Conservation (phyloP, 37 sponge, comb jelly and placozoan genomes). For the Hormiphora californensis region DNA sequence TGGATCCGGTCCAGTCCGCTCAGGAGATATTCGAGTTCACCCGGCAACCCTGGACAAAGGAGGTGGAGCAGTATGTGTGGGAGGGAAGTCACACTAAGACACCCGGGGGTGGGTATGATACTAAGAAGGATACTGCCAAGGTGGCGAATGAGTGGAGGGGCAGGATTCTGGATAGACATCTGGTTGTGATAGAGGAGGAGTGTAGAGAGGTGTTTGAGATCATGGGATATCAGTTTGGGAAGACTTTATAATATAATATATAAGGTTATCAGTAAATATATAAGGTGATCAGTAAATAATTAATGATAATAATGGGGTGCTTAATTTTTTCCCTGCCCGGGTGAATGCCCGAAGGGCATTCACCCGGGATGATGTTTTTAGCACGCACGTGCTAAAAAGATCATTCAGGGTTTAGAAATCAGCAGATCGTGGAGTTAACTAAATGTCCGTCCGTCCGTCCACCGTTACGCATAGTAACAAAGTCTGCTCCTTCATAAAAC, state of each 20-base stretch:
- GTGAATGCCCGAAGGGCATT: no score
- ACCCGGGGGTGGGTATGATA: not conserved
- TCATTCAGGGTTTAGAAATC: no score
- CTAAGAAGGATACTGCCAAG: not conserved
- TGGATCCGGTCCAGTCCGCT: not conserved
- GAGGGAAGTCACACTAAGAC: not conserved
- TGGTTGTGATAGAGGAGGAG: not conserved
- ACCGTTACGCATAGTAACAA: no score
- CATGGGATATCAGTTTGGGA: not conserved
- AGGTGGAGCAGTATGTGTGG: conserved; percentile 9
- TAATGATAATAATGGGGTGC: no score
- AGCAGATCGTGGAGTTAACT: no score
- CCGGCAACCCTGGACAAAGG: not conserved
- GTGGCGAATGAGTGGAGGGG: not conserved
- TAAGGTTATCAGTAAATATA: not conserved
- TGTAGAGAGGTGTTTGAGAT: conserved; percentile 3
- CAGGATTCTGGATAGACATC: not conserved
- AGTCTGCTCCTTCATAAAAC: no score
- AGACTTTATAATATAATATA: not conserved
- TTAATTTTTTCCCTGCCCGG: no score
- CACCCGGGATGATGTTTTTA: no score
- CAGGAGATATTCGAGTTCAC: not conserved
- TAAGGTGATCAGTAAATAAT: no score
- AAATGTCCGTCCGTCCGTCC: no score
- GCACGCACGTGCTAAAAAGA: no score